Base-by-base conservation (phyloP, 2,888 invertebrate species). In the Meghimatium bilineatum region DNA sequence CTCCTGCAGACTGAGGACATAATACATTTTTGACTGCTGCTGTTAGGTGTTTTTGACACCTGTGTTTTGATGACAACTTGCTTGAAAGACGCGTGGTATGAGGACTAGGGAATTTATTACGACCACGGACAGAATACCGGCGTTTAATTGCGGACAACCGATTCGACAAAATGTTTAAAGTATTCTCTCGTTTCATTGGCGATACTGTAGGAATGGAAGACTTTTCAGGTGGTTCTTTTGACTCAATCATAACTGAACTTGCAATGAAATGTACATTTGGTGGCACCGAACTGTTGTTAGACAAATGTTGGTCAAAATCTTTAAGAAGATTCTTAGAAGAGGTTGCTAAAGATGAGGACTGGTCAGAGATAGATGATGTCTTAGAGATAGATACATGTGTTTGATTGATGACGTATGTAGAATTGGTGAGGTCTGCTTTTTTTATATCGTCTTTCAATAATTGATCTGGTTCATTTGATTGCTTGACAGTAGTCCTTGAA, bases 141-240 rank as follows among this genome's bases (percentile, higher is more conserved):
- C 72, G 72, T n/a, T 49, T 44, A n/a, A 72, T 44, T 72, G 72
- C 72, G 0, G 26, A 71, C 26, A 38, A 26, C 17, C 26, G 36
- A 8, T 38, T 26, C n/a, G 2, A 29, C 14, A 14, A 44, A 49
- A 12, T 38, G n/a, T 72, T 72, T 38, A 36, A 38, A 71, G 10
- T 26, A 38, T 63, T 14, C 8, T 26, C 63, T 63, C 12, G 26
- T 32, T 17, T 29, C 32, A 32, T 29, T 2, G 44, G 44, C 38
- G 38, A 36, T 17, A 49, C 72, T 23, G 72, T 44, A 29, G 72
- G 49, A 71, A 71, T 71, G 72, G 72, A 72, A 49, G 72, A 72
- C 72, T 72, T 72, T n/a, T 38, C 14, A 20, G 10, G 17, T 49
- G 72, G 2, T 1, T 49, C 17, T 38, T 10, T 14, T 14, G n/a